These are phyloP conservation scores for Sisyra nigra DNA, from an alignment of 2,888 invertebrate genomes.

Conservation along the genomic window DNA sequence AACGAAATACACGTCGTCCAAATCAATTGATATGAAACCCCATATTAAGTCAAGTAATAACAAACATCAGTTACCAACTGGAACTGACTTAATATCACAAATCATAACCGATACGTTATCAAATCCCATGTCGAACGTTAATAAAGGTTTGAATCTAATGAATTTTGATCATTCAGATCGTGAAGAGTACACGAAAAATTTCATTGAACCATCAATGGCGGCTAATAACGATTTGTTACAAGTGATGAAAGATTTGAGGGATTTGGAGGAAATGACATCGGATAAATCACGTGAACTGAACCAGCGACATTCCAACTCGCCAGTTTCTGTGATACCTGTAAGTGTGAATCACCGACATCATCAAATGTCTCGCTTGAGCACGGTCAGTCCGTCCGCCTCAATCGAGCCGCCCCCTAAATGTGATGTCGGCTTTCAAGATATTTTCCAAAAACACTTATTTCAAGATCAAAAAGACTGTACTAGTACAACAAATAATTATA, in stretches of 20 bases:
- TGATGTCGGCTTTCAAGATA: slow-evolving; percentile 22
- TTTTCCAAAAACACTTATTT: slow-evolving; percentile 26
- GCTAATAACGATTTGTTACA: slow-evolving; percentile 26
- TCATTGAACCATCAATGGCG: neutral
- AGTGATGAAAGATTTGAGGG: slow-evolving; percentile 31
- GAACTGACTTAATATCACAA: slow-evolving; percentile 2
- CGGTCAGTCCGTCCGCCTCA: slow-evolving; percentile 5
- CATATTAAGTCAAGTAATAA: neutral
- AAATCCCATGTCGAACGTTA: neutral
- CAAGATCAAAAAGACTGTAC: slow-evolving; percentile 12
- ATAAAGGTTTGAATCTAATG: too few relatives aligned
- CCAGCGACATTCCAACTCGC: slow-evolving; percentile 17
- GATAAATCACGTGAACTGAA: slow-evolving; percentile 17
- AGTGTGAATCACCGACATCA: slow-evolving; percentile 15
- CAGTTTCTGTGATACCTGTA: slow-evolving; percentile 25
- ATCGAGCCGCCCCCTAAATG: slow-evolving; percentile 7
- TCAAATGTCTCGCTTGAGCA: slow-evolving; percentile 10
- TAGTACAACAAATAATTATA: slow-evolving; percentile 6
- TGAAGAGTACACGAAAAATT: neutral
- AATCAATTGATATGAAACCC: neutral
- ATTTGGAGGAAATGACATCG: slow-evolving; percentile 26
- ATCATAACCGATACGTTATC: neutral
- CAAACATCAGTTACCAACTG: neutral
- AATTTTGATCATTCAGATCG: neutral
- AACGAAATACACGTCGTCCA: neutral